Conservation (phyloP, 30 jellyfish, hydroid and myxozoan species). For the Pelagia noctiluca region DNA sequence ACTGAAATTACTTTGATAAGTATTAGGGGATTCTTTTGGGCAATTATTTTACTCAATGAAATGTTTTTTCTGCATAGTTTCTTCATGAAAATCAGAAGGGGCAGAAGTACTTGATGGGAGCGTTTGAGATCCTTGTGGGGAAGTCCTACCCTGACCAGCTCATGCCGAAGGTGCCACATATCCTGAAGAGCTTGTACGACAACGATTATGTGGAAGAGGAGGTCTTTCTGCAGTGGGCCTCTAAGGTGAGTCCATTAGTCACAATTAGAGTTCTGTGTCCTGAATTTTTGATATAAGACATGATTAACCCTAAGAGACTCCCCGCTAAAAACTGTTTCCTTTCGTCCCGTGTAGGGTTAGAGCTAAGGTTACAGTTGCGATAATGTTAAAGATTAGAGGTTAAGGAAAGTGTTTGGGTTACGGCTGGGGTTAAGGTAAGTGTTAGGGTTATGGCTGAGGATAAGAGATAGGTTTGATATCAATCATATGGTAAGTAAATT, state of each 20-base stretch:
- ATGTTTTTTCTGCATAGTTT: constrained; percentile 25
- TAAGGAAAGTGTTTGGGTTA: not conserved
- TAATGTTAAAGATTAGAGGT: not conserved
- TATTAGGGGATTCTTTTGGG: no score
- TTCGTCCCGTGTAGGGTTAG: no score
- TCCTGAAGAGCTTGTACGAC: constrained; percentile 90
- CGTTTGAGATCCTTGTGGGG: constrained; percentile 94
- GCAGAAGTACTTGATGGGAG: constrained; percentile 94
- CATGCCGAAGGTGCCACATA: constrained; percentile 93
- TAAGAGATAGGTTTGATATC: no score
- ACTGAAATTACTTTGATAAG: no score
- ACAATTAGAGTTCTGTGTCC: not conserved
- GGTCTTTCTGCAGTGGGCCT: constrained; percentile 93
- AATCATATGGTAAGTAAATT: no score
- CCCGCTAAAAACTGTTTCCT: no score
- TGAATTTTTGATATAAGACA: not conserved
- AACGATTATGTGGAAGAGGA: constrained; percentile 96
- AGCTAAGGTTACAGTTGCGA: no score
- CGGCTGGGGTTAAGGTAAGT: no score
- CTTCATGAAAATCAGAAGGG: constrained; percentile 93
- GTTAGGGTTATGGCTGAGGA: no score
- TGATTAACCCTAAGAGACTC: not conserved
- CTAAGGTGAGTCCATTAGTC: constrained; percentile 73
- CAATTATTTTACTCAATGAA: not conserved
- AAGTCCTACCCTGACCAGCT: constrained; percentile 85